A percentile compares a stretch with the other conserved stretches of the same genome.
Conservation (phyloP, 1,140 invertebrate genomes). For the Gryllus bimaculatus region DNA sequence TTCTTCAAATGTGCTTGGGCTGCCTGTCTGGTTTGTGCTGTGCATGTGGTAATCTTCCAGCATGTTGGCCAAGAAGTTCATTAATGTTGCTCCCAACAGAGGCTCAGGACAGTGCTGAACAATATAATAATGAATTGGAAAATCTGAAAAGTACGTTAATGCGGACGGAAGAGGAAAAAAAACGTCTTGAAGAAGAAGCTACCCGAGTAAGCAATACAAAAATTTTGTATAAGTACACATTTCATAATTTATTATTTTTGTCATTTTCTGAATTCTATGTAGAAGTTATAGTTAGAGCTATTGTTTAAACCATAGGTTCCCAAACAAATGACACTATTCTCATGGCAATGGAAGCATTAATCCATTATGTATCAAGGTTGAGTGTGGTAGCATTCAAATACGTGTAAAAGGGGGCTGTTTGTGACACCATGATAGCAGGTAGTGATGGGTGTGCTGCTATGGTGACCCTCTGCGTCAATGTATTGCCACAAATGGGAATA, state of each 20-base stretch:
- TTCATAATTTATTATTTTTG: not conserved
- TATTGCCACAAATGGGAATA: too few relatives aligned
- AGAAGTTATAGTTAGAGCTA: too few relatives aligned
- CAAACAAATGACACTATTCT: too few relatives aligned
- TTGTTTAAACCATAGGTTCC: too few relatives aligned
- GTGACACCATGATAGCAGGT: too few relatives aligned
- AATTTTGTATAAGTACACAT: not conserved
- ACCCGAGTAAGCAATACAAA: slow-evolving; percentile 40
- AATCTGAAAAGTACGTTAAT: slow-evolving; percentile 58
- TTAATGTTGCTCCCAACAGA: slow-evolving; percentile 31
- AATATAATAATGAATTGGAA: slow-evolving; percentile 68
- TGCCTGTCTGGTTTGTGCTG: not conserved
- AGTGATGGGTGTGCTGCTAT: too few relatives aligned
- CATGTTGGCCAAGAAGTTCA: slow-evolving; percentile 3
- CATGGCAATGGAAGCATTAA: too few relatives aligned
- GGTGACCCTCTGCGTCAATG: too few relatives aligned
- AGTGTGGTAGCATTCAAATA: too few relatives aligned
- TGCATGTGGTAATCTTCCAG: not conserved
- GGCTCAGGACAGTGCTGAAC: slow-evolving; percentile 68
- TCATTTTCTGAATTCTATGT: not conserved
- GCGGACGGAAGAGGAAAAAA: slow-evolving; percentile 76
- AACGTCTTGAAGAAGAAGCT: slow-evolving; percentile 66
- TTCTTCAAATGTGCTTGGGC: not conserved
- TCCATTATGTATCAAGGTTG: too few relatives aligned
- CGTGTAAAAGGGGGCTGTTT: too few relatives aligned